Evolutionary conservation across 2,888 invertebrate genomes (phyloP).

Genomic region (Microplitis manilae): DNA sequence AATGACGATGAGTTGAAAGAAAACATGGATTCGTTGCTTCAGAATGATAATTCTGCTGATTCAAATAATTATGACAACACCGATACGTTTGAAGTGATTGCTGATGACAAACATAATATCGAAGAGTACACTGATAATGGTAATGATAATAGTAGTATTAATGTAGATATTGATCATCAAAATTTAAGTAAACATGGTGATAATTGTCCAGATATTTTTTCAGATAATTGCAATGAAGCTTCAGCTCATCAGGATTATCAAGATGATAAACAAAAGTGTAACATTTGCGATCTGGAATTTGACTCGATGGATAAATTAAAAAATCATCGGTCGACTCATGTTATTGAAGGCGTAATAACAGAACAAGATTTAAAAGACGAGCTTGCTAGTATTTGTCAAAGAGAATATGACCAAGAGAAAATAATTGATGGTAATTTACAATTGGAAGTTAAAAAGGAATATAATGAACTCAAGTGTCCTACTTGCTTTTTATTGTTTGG

Average conservation of each 20-base stretch:
- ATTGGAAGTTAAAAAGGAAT: conserved; percentile 28
- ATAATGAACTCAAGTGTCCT: conserved; percentile 55
- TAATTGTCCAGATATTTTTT: conserved; percentile 57
- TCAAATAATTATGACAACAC: conserved; percentile 49
- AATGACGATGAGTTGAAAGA: conserved; percentile 56
- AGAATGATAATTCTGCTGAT: conserved; percentile 52
- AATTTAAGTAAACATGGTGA: conserved; percentile 42
- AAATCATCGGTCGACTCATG: conserved; percentile 63
- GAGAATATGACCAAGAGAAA: conserved; percentile 34
- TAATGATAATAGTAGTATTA: conserved; percentile 13
- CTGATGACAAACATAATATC: conserved; percentile 43
- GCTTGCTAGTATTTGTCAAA: conserved; percentile 43
- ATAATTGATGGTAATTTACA: neutral
- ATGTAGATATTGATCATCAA: neutral
- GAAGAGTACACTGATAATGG: conserved; percentile 15
- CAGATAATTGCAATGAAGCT: conserved; percentile 57
- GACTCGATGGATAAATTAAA: conserved; percentile 60
- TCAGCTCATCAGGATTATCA: conserved; percentile 51
- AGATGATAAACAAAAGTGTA: conserved; percentile 58
- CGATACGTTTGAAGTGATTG: conserved; percentile 44
- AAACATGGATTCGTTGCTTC: conserved; percentile 49
- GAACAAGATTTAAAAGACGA: conserved; percentile 61
- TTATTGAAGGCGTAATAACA: conserved; percentile 62
- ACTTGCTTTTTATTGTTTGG: conserved; percentile 55
- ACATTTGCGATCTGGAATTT: conserved; percentile 61